These are phyloP conservation scores for Takifugu bimaculatus DNA, from an alignment of 2,113 vertebrate genomes.

Conservation along the genomic window DNA sequence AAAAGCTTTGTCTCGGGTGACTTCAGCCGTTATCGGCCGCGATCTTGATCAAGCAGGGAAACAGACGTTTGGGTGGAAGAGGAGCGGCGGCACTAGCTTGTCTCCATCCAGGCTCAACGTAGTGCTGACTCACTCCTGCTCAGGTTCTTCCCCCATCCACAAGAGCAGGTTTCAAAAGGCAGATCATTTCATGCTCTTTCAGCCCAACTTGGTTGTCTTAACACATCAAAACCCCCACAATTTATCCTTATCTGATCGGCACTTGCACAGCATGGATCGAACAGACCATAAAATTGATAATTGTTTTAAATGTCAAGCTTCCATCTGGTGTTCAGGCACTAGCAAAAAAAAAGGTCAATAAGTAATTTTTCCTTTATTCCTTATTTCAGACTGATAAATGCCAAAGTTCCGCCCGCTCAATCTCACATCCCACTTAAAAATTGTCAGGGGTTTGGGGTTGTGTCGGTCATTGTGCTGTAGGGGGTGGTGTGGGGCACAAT, in stretches of 20 bases:
- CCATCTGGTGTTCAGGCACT: background rate
- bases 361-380: background rate
- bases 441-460: no score
- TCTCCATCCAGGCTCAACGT: slow-evolving; percentile 31
- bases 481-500: no score
- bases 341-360: background rate
- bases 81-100: slow-evolving; percentile 20
- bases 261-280: slow-evolving; percentile 16
- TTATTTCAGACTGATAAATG: slow-evolving; percentile 30
- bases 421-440: slow-evolving; percentile 32
- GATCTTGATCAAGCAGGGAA: slow-evolving; percentile 16
- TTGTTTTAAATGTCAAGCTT: slow-evolving; percentile 22
- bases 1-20: slow-evolving; percentile 6
- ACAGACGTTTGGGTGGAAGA: slow-evolving; percentile 34
- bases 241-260: background rate
- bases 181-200: background rate
- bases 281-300: slow-evolving; percentile 19
- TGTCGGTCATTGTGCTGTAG: no score
- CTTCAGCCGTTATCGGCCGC: slow-evolving; percentile 9
- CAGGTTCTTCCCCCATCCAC: background rate
- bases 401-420: slow-evolving; percentile 27
- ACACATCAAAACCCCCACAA: background rate
- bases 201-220: background rate
- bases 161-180: background rate
- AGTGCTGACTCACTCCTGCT: background rate